Conservation (phyloP, 2,113 vertebrate species). For the Sorex fumeus region DNA sequence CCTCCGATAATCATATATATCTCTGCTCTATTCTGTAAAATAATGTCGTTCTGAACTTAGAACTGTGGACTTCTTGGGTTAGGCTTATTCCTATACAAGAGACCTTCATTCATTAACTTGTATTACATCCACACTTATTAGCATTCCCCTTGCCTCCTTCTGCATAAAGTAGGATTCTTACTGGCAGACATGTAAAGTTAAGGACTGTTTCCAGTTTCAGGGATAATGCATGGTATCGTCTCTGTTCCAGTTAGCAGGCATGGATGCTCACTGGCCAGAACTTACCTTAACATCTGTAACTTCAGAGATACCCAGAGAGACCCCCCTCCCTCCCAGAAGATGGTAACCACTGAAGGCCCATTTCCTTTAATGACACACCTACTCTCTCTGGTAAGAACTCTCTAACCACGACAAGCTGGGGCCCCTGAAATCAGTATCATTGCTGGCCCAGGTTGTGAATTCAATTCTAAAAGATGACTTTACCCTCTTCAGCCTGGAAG, state of each 20-base stretch:
- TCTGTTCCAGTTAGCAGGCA: neutral
- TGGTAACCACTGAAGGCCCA: too few relatives aligned
- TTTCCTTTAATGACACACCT: neutral
- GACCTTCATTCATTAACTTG: neutral
- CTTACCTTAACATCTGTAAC: rapidly evolving
- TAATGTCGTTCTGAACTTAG: neutral
- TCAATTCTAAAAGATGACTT: neutral
- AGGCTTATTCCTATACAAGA: neutral
- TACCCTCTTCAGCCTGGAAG: neutral
- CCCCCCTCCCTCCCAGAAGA: too few relatives aligned
- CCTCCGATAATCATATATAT: neutral
- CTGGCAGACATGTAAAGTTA: neutral
- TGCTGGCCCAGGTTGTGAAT: neutral
- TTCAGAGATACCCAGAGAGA: neutral
- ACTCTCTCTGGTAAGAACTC: neutral
- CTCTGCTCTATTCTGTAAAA: neutral
- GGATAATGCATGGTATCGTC: neutral
- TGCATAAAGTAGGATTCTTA: neutral
- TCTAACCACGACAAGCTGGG: neutral
- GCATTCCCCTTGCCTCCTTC: neutral
- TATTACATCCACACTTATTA: too few relatives aligned
- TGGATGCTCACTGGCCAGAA: too few relatives aligned
- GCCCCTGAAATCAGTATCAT: neutral
- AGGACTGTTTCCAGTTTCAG: neutral
- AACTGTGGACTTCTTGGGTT: rapidly evolving